Percentiles rank a stretch among this genome's conserved stretches.
These are phyloP conservation scores for Epicauta chinensis DNA, from an alignment of 1,140 invertebrate genomes.

Conservation along the genomic window DNA sequence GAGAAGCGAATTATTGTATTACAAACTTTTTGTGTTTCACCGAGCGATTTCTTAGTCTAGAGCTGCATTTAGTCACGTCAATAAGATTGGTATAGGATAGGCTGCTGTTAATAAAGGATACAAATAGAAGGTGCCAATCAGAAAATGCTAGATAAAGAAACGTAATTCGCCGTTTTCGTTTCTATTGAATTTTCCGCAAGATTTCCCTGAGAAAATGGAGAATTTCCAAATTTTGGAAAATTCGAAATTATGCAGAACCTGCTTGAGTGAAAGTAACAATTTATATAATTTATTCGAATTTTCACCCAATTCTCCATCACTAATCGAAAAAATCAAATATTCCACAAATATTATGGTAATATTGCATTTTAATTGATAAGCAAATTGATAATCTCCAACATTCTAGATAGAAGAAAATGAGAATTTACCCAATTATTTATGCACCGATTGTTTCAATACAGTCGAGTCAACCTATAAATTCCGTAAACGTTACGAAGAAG, in stretches of 20 bases:
- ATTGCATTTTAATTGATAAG: background rate
- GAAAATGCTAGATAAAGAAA: too few relatives aligned
- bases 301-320: background rate
- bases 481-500: conserved; percentile 19
- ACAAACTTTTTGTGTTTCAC: too few relatives aligned
- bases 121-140: too few relatives aligned
- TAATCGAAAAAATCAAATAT: conserved; percentile 6
- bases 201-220: too few relatives aligned
- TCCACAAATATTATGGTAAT: conserved; percentile 2
- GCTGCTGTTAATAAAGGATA: too few relatives aligned
- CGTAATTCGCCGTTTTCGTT: too few relatives aligned
- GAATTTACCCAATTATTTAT: conserved; percentile 21
- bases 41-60: too few relatives aligned
- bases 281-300: background rate
- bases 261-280: background rate
- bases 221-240: background rate
- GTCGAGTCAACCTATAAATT: conserved; percentile 21
- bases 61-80: too few relatives aligned
- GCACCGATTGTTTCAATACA: conserved; percentile 20
- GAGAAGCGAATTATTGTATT: too few relatives aligned
- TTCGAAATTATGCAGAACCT: conserved; percentile 7
- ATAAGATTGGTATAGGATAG: too few relatives aligned
- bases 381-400: conserved; percentile 26
- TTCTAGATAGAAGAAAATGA: conserved; percentile 24
- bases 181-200: too few relatives aligned